These are phyloP conservation scores for Macrophya annulata DNA, from an alignment of 2,888 invertebrate genomes.

Conservation along the genomic window DNA sequence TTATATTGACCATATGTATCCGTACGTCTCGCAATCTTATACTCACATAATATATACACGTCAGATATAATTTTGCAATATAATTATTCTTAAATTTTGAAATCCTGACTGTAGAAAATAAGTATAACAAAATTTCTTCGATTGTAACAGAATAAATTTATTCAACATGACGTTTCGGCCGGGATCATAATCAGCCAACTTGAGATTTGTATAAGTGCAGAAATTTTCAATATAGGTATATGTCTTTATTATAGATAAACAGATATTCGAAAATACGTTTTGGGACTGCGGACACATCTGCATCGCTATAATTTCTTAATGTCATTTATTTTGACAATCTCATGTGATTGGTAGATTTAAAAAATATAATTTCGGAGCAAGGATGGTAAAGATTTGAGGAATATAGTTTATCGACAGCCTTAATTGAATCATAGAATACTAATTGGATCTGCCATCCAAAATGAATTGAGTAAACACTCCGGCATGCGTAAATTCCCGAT, in stretches of 20 bases:
- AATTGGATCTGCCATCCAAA: background rate
- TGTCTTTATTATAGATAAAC: background rate
- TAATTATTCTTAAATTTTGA: background rate
- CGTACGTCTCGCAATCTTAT: conserved; percentile 4
- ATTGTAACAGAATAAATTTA: background rate
- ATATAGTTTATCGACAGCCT: background rate
- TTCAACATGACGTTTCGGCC: background rate
- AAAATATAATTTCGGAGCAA: background rate
- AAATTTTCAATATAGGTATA: background rate
- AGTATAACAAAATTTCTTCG: background rate
- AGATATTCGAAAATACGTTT: background rate
- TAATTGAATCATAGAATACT: background rate
- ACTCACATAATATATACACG: background rate
- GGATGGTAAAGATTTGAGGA: background rate
- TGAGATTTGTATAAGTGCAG: background rate
- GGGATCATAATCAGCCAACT: background rate
- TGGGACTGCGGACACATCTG: background rate
- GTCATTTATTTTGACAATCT: background rate
- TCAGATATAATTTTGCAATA: background rate
- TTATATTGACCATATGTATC: background rate
- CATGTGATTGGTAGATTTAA: background rate
- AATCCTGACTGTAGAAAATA: background rate
- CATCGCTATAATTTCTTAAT: background rate
- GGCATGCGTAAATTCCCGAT: background rate
- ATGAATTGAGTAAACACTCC: background rate